phyloP scores from a whole-genome alignment of 2,888 invertebrate genomes.

The Caenorhabditis uteleia region DNA sequence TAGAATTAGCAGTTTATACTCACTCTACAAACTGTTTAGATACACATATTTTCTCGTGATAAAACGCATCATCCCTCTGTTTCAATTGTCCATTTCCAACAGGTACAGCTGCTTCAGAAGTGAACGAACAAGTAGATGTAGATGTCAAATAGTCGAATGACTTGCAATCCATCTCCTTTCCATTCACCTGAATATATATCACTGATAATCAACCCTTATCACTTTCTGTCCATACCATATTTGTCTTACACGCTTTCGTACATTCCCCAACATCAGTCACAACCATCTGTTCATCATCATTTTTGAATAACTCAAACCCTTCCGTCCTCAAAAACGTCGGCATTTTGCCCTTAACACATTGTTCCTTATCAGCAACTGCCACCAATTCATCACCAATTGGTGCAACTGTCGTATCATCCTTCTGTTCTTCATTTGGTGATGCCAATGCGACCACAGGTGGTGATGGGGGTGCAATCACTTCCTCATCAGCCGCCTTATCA shows the following conservation, averaged over 20 bases:
- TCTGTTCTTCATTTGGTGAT: background rate
- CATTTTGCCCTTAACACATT: slow-evolving; percentile 24
- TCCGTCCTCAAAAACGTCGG: slow-evolving; percentile 60
- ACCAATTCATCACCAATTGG: background rate
- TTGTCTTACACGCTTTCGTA: slow-evolving; percentile 54
- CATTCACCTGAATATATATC: slow-evolving; percentile 51
- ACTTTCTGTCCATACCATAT: slow-evolving; percentile 40
- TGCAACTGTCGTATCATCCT: background rate
- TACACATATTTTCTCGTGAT: slow-evolving; percentile 68
- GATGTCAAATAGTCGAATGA: slow-evolving; percentile 60
- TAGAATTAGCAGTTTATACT: background rate
- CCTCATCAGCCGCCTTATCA: too few species aligned
- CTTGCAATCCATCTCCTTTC: slow-evolving; percentile 54
- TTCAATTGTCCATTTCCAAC: slow-evolving; percentile 68
- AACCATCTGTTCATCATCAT: slow-evolving; percentile 54
- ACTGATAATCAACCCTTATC: background rate
- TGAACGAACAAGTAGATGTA: slow-evolving; percentile 29
- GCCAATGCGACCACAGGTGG: background rate
- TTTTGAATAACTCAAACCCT: slow-evolving; percentile 63
- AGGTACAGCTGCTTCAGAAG: slow-evolving; percentile 63
- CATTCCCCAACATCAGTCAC: slow-evolving; percentile 54
- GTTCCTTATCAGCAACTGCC: background rate
- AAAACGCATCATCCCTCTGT: slow-evolving; percentile 57
- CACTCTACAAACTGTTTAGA: slow-evolving; percentile 43
- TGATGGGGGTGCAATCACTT: slow-evolving; percentile 29